Evolutionary conservation across 2,797 vertebrate genomes (phyloP), one percentile per base, ranked within the genome.

Genomic region (Argya squamiceps): DNA sequence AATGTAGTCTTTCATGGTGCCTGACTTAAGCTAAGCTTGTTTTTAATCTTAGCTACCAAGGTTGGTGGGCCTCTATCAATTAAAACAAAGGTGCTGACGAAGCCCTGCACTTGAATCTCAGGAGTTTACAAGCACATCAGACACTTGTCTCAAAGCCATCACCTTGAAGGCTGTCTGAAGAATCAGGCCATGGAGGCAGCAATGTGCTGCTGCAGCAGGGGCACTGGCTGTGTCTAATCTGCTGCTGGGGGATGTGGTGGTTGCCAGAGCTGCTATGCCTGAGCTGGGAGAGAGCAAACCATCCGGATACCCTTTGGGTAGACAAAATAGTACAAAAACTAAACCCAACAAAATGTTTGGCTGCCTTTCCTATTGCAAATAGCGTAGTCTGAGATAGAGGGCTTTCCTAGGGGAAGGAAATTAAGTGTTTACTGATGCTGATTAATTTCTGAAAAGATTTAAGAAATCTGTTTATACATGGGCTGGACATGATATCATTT

Each of bases 391-490:
- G 27, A 92, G 86, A 81, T 15, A 81, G 46, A 86, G 67, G 22
- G 15, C 62, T 93, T 56, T 23, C 36, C 30, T 39, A 43, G 53
- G n/a, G 73, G 68, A 82, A 88, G 85, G 85, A 92, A 93, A 43
- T 52, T 4, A 30, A 91, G 75, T 4, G 16, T 74, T 92, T 89
- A 80, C 83, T 76, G 79, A 41, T n/a, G 37, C 37, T 59, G 82
- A 90, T 79, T 90, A 90, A 53, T 93, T 96, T 91, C 84, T 88
- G 65, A 52, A 89, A 84, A 80, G 44, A 55, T 30, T 37, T 50
- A 41, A 89, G 41, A 73, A 89, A 69, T 73, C 26, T 92, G 50
- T 92, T 93, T 86, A 60, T 70, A 15, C 1, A 1, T 24, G 44
- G 83, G 65, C 73, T 92, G 36, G 26, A 59, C 65, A 47, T 69